Evolutionary conservation across 2,797 vertebrate species (phyloP), one percentile per base, ranked within the genome.

Genomic region (Crax fasciolata): DNA sequence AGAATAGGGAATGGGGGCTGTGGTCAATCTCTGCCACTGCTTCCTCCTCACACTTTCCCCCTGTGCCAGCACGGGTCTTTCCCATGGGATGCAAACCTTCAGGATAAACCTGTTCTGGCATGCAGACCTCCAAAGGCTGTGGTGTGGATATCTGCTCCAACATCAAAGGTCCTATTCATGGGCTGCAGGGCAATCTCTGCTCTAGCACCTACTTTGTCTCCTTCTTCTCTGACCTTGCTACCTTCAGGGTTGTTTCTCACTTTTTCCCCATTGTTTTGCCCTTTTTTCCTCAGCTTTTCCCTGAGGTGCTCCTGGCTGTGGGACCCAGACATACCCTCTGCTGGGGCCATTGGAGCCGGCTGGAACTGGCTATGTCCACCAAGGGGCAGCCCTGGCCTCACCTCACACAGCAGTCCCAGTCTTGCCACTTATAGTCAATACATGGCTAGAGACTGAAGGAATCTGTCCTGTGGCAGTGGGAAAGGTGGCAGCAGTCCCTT

Each of bases 191-290:
- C 5, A 46, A 3, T 44, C 11, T 57, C 48, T 49, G 19, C 15
- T 44, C 13, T 0, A 0, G 23, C 23, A 65, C 21, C 24, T 54
- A 15, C 7, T 41, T 16, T 10, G 4, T 1, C 4, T 44, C 12
- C 28, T 70, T 28, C 13, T 71, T 6, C 12, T n/a, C 24, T 54
- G 9, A 11, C 8, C 8, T 70, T 44, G 9, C 23, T 23, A 11
- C 21, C 32, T 54, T 5, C 10, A 48, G 11, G 16, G 38, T 28
- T 59, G 21, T 41, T 81, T 52, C 24, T 61, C 24, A 25, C 5
- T 18, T 41, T 38, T 57, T 27, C 4, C 17, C 12, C 1, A 1
- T 5, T 7, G 44, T 39, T 80, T 73, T 66, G 21, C 13, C 23
- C 23, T 72, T 51, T 72, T 27, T 52, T 32, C 73, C 32, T 28